A percentile compares a stretch with the other conserved stretches of the same genome.
Conservation (phyloP, 1,140 invertebrate species). For the Musca domestica region DNA sequence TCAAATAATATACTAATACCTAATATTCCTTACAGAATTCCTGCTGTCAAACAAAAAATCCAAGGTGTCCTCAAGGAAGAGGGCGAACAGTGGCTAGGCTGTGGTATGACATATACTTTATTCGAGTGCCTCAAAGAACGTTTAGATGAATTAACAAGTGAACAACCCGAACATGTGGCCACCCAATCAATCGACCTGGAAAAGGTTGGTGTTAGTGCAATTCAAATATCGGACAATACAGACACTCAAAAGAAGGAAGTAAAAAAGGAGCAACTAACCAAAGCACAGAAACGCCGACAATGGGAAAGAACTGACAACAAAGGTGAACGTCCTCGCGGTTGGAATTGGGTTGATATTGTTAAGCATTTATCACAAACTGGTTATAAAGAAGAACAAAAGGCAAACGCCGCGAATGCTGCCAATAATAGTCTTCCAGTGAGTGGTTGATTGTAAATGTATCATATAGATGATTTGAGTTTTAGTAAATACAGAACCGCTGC, state of each 20-base stretch:
- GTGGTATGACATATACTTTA: constrained; percentile 91
- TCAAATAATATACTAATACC: not conserved
- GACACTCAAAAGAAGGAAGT: constrained; percentile 57
- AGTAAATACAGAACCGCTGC: too few relatives aligned
- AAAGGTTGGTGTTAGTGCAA: constrained; percentile 37
- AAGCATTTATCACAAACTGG: constrained; percentile 85
- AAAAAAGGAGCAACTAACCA: constrained; percentile 84
- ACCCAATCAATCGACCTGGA: constrained; percentile 38
- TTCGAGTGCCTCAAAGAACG: constrained; percentile 91
- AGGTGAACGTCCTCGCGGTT: constrained; percentile 83
- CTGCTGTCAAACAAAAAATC: constrained; percentile 72
- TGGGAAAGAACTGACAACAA: constrained; percentile 80
- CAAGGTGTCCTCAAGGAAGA: constrained; percentile 65
- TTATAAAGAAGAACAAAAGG: constrained; percentile 39
- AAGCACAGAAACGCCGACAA: constrained; percentile 85
- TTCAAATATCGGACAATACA: constrained; percentile 43
- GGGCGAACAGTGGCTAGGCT: constrained; percentile 77
- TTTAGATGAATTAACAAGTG: constrained; percentile 66
- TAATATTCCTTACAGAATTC: constrained; percentile 57
- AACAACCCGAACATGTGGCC: constrained; percentile 63
- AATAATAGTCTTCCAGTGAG: not conserved
- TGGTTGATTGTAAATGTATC: too few relatives aligned
- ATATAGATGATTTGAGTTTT: too few relatives aligned
- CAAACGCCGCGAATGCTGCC: not conserved
- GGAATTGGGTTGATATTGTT: constrained; percentile 92